A percentile compares a stretch with the other conserved stretches of the same genome.
Conservation (phyloP, 2,797 vertebrate genomes). For the Neomorphus geoffroyi region DNA sequence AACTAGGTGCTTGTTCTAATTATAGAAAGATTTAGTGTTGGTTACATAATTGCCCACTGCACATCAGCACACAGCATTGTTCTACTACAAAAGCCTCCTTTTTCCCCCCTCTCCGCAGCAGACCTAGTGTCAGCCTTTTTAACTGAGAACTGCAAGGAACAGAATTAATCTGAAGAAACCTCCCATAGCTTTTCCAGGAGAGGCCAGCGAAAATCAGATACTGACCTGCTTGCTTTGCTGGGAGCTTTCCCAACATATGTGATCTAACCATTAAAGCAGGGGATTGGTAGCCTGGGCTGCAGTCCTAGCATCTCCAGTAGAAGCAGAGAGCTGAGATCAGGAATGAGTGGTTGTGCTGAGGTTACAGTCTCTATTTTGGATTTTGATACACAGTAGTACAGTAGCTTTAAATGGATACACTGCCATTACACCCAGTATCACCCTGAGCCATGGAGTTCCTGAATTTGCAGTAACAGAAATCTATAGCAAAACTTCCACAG, state of each 20-base stretch:
- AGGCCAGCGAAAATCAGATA: slow-evolving; percentile 3
- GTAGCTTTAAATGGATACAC: background rate
- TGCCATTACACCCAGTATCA: background rate
- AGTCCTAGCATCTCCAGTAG: background rate
- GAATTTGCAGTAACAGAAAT: background rate
- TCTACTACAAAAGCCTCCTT: slow-evolving; percentile 57
- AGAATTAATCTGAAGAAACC: slow-evolving; percentile 6
- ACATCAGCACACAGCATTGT: slow-evolving; percentile 51
- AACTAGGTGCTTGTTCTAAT: slow-evolving; percentile 72
- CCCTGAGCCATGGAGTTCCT: background rate
- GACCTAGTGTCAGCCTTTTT: slow-evolving; percentile 19
- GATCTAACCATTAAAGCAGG: background rate
- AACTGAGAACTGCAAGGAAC: slow-evolving; percentile 28
- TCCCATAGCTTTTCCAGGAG: background rate
- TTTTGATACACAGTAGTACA: background rate
- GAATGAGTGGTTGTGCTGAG: background rate
- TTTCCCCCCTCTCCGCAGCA: background rate
- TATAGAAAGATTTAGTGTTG: slow-evolving; percentile 74
- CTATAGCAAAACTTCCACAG: background rate
- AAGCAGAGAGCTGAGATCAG: background rate
- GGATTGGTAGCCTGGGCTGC: background rate
- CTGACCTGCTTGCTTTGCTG: background rate
- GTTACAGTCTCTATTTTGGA: background rate
- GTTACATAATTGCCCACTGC: slow-evolving; percentile 73
- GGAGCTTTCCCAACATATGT: background rate